Conservation (phyloP, 2,113 vertebrate genomes). For the Callithrix jacchus region DNA sequence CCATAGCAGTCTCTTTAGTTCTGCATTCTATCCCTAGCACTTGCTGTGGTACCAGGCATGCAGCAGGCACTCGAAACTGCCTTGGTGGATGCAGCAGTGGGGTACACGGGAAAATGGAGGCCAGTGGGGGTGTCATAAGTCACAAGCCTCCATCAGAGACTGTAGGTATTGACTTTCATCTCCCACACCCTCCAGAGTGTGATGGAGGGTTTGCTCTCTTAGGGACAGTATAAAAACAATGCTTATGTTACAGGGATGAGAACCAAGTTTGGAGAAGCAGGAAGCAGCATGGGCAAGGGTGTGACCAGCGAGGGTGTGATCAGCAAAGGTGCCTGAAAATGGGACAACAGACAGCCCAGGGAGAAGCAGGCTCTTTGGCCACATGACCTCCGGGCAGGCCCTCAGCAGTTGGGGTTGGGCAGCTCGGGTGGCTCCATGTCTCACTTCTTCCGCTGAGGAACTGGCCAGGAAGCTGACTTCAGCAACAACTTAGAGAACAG, state of each 20-base stretch:
- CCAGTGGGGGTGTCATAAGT: not conserved
- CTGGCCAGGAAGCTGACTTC: slow-evolving; percentile 34
- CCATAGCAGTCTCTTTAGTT: not conserved
- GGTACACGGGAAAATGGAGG: not conserved
- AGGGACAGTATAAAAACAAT: not conserved
- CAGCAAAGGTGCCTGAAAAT: not conserved
- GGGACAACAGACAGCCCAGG: not conserved
- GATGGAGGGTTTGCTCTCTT: not conserved
- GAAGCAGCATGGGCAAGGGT: not conserved
- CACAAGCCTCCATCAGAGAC: not conserved
- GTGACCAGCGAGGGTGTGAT: not conserved
- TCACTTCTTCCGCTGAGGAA: slow-evolving; percentile 18
- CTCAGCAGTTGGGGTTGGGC: not conserved
- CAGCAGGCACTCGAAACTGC: not conserved
- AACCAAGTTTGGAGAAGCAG: not conserved
- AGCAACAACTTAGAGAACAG: not conserved
- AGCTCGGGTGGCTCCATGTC: not conserved
- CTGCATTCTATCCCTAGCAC: not conserved
- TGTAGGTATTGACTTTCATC: not conserved
- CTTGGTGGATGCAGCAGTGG: not conserved
- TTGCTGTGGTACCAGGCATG: not conserved
- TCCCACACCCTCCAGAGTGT: not conserved
- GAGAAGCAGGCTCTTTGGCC: not conserved
- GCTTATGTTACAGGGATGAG: not conserved
- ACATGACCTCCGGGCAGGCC: not conserved